Evolutionary conservation across 1,140 invertebrate genomes (phyloP).

Genomic region (Acromyrmex echinatior): DNA sequence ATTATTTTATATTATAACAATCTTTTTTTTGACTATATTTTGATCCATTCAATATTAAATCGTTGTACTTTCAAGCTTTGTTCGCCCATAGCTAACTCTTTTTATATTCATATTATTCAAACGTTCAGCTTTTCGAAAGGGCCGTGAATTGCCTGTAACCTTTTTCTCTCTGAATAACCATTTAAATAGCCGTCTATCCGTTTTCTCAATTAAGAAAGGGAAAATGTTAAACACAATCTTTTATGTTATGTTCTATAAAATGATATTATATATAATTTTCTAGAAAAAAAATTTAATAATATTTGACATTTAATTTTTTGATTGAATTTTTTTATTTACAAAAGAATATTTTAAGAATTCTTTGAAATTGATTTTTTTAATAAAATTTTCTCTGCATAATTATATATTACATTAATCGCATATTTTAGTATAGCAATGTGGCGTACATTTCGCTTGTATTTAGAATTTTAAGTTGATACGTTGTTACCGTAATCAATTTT

Average conservation of each 20-base stretch:
- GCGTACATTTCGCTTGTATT: neutral
- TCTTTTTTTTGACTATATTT: conserved; percentile 36
- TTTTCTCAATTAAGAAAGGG: conserved; percentile 20
- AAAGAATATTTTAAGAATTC: neutral
- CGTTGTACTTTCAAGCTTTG: conserved; percentile 24
- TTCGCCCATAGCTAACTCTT: conserved; percentile 3
- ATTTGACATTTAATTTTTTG: neutral
- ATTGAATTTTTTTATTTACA: neutral
- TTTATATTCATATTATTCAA: conserved; percentile 59
- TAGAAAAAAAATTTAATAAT: neutral
- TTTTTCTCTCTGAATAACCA: conserved; percentile 2
- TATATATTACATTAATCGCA: conserved; percentile 1
- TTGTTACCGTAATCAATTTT: neutral
- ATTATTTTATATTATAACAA: conserved; percentile 24
- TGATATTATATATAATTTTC: neutral
- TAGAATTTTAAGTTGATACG: conserved; percentile 14
- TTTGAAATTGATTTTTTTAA: neutral
- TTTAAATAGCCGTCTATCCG: neutral
- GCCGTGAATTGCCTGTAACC: neutral
- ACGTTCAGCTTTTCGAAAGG: conserved; percentile 11
- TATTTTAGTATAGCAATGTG: neutral
- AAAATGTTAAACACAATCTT: neutral
- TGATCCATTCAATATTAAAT: conserved; percentile 43
- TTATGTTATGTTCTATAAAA: neutral
- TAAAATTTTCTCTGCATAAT: neutral